Conservation (phyloP, 2,888 invertebrate species). For the Flexamia atlantica region DNA sequence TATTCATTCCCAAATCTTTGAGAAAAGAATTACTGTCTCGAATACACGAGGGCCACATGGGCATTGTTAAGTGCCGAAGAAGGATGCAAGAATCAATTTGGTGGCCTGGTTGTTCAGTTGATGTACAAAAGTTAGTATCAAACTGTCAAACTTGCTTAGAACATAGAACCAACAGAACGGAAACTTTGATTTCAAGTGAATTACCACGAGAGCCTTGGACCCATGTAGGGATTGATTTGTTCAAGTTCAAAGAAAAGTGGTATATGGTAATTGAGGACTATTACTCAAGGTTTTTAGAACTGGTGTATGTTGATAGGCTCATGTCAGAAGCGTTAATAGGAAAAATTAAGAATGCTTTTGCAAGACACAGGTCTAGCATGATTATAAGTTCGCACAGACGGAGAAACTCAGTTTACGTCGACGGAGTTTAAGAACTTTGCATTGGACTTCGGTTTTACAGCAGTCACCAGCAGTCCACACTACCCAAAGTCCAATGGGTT, state of each 20-base stretch:
- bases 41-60: not conserved
- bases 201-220: not conserved
- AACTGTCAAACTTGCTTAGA: constrained; percentile 4
- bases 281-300: constrained; percentile 8
- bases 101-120: constrained; percentile 15
- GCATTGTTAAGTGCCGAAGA: not conserved
- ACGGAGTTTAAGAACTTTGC: constrained; percentile 43
- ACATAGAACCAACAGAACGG: not conserved
- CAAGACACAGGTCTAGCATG: not conserved
- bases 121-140: not conserved
- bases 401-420: too few species aligned
- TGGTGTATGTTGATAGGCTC: not conserved
- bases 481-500: constrained; percentile 40
- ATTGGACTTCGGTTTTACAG: constrained; percentile 20
- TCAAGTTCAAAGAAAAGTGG: not conserved
- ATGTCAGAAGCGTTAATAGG: too few species aligned
- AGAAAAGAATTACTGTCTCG: not conserved
- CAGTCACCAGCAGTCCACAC: not conserved
- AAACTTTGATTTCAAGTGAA: not conserved
- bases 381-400: constrained; percentile 23
- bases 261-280: constrained; percentile 9
- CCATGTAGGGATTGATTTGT: not conserved
- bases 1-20: not conserved
- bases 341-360: not conserved
- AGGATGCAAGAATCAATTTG: not conserved